These are phyloP conservation scores for Aricia agestis DNA, from an alignment of 1,140 invertebrate genomes.

Conservation along the genomic window DNA sequence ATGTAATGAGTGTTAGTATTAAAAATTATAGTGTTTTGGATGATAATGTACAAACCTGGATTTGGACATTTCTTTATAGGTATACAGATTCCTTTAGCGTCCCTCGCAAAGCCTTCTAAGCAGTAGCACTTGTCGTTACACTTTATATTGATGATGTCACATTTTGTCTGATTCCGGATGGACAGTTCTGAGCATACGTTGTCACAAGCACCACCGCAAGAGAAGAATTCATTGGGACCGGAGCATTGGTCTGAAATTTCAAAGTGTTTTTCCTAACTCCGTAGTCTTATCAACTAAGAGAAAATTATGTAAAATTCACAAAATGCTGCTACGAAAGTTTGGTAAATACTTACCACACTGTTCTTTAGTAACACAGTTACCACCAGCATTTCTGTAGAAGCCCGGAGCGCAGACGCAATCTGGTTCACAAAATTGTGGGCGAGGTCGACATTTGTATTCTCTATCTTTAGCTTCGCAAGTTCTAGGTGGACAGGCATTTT, in stretches of 20 bases:
- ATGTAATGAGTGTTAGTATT: too few species aligned
- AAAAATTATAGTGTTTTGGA: too few species aligned
- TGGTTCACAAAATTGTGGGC: conserved; percentile 20
- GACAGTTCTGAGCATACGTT: conserved; percentile 66
- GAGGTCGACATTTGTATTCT: conserved; percentile 20
- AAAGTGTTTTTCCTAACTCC: too few species aligned
- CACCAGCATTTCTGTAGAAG: conserved; percentile 33
- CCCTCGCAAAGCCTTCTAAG: conserved; percentile 63
- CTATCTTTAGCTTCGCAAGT: conserved; percentile 28
- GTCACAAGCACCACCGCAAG: conserved; percentile 71
- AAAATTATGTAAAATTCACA: too few species aligned
- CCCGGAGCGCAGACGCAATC: conserved; percentile 33
- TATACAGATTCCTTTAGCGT: conserved; percentile 56
- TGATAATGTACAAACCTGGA: not conserved
- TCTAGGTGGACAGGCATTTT: conserved; percentile 24
- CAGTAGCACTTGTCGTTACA: conserved; percentile 75
- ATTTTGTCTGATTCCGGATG: conserved; percentile 46
- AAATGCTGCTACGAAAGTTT: too few species aligned
- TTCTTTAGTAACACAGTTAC: conserved; percentile 34
- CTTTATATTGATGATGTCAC: conserved; percentile 58
- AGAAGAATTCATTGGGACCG: conserved; percentile 48
- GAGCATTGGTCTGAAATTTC: conserved; percentile 30
- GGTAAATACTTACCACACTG: conserved; percentile 38
- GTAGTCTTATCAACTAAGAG: too few species aligned
- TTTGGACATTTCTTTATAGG: conserved; percentile 43